A percentile compares a stretch with the other conserved stretches of the same genome.
Conservation (phyloP, 1,140 invertebrate genomes). For the Brachionus sp. region DNA sequence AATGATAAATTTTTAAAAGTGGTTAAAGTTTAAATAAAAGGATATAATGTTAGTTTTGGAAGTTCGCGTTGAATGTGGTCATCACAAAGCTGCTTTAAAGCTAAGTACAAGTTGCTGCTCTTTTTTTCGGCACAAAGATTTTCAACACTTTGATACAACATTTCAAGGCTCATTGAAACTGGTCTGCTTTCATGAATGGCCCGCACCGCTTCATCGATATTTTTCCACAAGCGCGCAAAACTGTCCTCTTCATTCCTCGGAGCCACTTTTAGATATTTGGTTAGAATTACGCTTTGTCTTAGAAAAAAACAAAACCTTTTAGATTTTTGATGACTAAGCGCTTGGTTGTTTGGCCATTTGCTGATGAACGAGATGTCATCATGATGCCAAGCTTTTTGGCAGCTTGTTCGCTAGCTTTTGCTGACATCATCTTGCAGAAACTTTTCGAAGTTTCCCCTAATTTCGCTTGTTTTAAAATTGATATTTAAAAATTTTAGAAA, state of each 20-base stretch:
- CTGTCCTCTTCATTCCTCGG: neutral
- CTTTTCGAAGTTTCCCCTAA: neutral
- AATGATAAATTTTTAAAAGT: neutral
- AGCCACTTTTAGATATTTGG: neutral
- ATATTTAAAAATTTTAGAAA: neutral
- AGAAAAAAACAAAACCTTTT: slow-evolving; percentile 28
- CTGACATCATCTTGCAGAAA: slow-evolving; percentile 4
- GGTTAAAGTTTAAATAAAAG: neutral
- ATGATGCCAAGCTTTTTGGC: neutral
- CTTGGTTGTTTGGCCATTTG: slow-evolving; percentile 42
- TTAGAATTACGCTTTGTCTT: neutral
- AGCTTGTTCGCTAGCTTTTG: slow-evolving; percentile 16
- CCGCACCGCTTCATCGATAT: slow-evolving; percentile 25
- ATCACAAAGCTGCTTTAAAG: slow-evolving; percentile 22
- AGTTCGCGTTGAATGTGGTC: slow-evolving; percentile 16
- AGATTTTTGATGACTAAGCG: slow-evolving; percentile 38
- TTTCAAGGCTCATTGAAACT: slow-evolving; percentile 19
- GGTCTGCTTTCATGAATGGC: slow-evolving; percentile 30
- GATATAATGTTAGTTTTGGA: slow-evolving; percentile 9
- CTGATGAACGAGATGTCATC: slow-evolving; percentile 19
- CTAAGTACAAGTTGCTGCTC: neutral
- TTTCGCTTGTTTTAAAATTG: neutral
- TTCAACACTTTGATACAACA: slow-evolving; percentile 31
- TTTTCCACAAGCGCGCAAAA: neutral
- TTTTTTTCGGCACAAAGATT: slow-evolving; percentile 41